Evolutionary conservation across 1,140 invertebrate genomes (phyloP), one percentile per base, ranked within the genome.

Genomic region (Macrosteles quadrilineatus): DNA sequence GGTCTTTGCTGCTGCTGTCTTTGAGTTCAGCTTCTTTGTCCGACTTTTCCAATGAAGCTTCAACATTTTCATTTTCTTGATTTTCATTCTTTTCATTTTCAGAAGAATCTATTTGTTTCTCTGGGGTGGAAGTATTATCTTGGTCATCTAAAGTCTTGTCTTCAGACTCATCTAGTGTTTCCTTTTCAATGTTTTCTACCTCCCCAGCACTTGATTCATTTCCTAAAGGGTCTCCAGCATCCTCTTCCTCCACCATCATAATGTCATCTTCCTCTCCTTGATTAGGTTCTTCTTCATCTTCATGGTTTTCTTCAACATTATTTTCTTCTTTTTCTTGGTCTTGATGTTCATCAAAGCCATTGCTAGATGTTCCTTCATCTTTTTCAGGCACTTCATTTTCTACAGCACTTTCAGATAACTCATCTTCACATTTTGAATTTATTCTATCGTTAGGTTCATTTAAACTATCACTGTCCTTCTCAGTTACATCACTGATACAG

Each of bases 381-480:
- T 71, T 73, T 12, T 77, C 75, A 64, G 77, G 73, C 53, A 81
- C 81, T 72, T 82, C 80, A 57, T 72, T 76, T 43, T 79, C 76
- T 68, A 74, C 68, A 69, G 78, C 79, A 64, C 73, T 79, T 67
- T 80, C 79, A 65, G 82, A 81, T 67, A 80, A 77, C 67, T 80
- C 80, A 70, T 82, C 82, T 72, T 66, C 55, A 19, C 62, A 32
- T 14, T 27, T 23, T 6, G 47, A 6, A 50, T 50, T 6, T 11
- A 19, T 50, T 50, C n/a, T 4, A 9, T 50, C 14, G n/a, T n/a
- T 59, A 27, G 23, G 23, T 11, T 59, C 27, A 27, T 14, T 4
- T 57, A n/a, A 29, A 59, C 43, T 30, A 31, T 57, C n/a, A 32
- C 31, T 53, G 19, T 55, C 63, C 17, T 32, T n/a, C 59, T 53